These are phyloP conservation scores for Eupithecia exiguata DNA, from an alignment of 2,888 invertebrate species.

Conservation along the genomic window DNA sequence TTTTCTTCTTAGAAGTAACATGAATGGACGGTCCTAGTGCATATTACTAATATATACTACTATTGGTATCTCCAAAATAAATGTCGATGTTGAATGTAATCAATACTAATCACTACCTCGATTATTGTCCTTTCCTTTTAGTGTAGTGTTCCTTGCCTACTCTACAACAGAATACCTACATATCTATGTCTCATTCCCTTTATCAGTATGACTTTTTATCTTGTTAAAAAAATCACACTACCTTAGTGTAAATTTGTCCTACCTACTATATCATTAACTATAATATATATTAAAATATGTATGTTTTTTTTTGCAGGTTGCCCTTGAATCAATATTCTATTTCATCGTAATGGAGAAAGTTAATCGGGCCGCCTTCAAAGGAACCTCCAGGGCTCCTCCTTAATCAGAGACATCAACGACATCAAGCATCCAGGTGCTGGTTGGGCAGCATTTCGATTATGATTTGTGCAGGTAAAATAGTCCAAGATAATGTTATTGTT, in stretches of 20 bases:
- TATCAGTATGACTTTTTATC: neutral
- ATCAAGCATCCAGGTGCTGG: neutral
- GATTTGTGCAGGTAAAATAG: neutral
- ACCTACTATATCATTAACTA: neutral
- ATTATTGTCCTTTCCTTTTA: neutral
- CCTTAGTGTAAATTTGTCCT: neutral
- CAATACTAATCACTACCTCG: neutral
- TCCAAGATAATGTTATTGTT: neutral
- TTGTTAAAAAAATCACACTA: neutral
- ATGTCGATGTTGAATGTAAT: conserved; percentile 15
- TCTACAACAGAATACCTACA: neutral
- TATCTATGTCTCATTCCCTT: neutral
- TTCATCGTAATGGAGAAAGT: neutral
- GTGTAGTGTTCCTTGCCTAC: neutral
- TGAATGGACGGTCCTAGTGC: conserved; percentile 21
- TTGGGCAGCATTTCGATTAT: neutral
- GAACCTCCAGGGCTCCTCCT: neutral
- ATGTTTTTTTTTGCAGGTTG: neutral
- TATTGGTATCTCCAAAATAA: conserved; percentile 26
- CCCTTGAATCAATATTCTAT: neutral
- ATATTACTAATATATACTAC: conserved; percentile 44
- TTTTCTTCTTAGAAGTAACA: conserved; percentile 39
- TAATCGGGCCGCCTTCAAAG: neutral
- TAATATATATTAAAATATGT: neutral
- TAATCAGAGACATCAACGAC: neutral